Conservation (phyloP, 92 coral and sea anemone genomes). For the Plumapathes pennacea region DNA sequence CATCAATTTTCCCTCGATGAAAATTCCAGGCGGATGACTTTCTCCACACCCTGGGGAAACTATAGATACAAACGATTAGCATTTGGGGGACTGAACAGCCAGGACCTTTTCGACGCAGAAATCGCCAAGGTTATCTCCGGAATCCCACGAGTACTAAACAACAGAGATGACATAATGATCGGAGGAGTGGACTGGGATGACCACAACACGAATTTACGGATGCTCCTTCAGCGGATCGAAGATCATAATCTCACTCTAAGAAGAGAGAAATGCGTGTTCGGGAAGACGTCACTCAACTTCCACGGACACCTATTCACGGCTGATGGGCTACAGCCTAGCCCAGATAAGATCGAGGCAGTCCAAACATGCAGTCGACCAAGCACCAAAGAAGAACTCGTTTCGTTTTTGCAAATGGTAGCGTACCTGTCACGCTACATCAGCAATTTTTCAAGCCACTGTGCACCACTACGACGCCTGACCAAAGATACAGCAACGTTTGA, state of each 20-base stretch:
- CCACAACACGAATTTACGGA: constrained; percentile 29
- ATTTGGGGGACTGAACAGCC: constrained; percentile 56
- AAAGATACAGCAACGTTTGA: constrained; percentile 7
- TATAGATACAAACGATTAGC: constrained; percentile 49
- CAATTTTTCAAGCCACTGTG: constrained; percentile 34
- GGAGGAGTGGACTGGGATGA: constrained; percentile 41
- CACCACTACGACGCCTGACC: constrained; percentile 13
- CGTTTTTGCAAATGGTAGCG: constrained; percentile 53
- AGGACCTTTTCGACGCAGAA: constrained; percentile 58
- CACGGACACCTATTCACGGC: constrained; percentile 59
- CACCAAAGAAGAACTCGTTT: constrained; percentile 42
- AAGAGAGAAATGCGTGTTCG: constrained; percentile 46
- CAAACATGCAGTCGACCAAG: constrained; percentile 19
- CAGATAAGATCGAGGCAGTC: constrained; percentile 33
- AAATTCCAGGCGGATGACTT: constrained; percentile 52
- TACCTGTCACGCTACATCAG: constrained; percentile 41
- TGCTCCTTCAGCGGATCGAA: constrained; percentile 36
- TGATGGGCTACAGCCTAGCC: constrained; percentile 52
- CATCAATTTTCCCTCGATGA: constrained; percentile 45
- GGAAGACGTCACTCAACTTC: constrained; percentile 35
- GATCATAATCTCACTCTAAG: constrained; percentile 28
- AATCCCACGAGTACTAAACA: constrained; percentile 40
- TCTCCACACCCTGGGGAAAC: constrained; percentile 58
- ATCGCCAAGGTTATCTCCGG: constrained; percentile 42
- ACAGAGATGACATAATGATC: constrained; percentile 47